Percentiles rank a stretch among this genome's conserved stretches.
Evolutionary conservation across 2,888 invertebrate genomes (phyloP).

Genomic region (Troides oblongomaculatus): DNA sequence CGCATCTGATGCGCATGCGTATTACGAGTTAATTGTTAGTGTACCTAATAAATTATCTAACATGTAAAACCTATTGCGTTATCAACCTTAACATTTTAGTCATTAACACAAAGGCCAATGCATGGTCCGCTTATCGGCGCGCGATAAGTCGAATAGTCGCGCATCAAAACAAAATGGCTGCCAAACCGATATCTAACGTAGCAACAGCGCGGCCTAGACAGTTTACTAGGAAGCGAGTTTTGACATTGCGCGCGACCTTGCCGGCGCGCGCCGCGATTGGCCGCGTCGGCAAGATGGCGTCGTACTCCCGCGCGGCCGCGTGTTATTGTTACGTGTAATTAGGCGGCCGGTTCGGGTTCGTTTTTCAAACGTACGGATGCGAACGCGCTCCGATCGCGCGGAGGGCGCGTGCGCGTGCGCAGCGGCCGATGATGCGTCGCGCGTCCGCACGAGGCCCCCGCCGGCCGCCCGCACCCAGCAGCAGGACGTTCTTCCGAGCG

Average conservation of each 20-base stretch:
- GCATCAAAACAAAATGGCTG: conserved; percentile 64
- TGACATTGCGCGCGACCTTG: conserved; percentile 77
- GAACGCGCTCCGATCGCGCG: conserved; percentile 29
- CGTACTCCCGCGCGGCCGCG: conserved; percentile 58
- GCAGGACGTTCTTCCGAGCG: conserved; percentile 13
- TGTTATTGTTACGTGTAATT: conserved; percentile 73
- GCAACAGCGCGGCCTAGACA: conserved; percentile 65
- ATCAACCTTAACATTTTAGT: conserved; percentile 27
- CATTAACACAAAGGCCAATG: conserved; percentile 25
- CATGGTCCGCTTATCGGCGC: conserved; percentile 24
- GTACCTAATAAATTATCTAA: conserved; percentile 12
- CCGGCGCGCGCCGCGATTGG: conserved; percentile 57
- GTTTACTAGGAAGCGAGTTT: conserved; percentile 73
- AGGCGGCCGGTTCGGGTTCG: conserved; percentile 67
- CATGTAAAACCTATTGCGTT: conserved; percentile 14
- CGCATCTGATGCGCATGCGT: no score
- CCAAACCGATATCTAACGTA: conserved; percentile 63
- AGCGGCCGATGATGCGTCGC: conserved; percentile 20
- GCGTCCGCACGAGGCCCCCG: conserved; percentile 13
- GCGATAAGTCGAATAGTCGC: conserved; percentile 33
- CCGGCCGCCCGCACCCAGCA: no score
- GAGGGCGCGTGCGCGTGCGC: conserved; percentile 31
- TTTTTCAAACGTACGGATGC: conserved; percentile 40
- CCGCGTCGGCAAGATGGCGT: conserved; percentile 65
- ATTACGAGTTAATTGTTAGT: not conserved